These are phyloP conservation scores for Antechinus stuartii DNA, from an alignment of 2,113 vertebrate species.

Conservation along the genomic window DNA sequence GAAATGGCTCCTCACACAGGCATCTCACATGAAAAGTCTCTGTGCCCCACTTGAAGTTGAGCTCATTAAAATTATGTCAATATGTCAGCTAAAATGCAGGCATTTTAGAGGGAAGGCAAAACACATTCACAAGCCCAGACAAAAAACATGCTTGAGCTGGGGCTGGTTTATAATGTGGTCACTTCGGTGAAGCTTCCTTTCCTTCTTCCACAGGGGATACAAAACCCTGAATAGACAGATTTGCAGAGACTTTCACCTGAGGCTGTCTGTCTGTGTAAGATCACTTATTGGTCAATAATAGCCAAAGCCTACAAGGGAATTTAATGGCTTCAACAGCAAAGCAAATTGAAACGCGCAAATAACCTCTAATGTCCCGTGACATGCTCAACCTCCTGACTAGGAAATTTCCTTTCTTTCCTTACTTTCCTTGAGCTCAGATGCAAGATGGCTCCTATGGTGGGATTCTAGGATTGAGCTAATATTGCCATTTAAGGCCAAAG, in stretches of 20 bases:
- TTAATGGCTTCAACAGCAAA: constrained; percentile 52
- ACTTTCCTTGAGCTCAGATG: constrained; percentile 29
- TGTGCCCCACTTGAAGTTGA: neutral
- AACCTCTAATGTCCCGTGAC: constrained; percentile 63
- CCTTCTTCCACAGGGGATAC: neutral
- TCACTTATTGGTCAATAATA: constrained; percentile 46
- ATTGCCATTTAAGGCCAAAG: neutral
- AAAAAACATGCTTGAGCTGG: neutral
- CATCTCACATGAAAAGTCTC: neutral
- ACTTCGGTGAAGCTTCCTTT: neutral
- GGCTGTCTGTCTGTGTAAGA: neutral
- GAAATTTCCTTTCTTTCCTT: constrained; percentile 5
- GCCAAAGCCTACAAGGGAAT: constrained; percentile 22
- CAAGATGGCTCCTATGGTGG: constrained; percentile 7
- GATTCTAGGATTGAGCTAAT: neutral
- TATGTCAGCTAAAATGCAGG: neutral
- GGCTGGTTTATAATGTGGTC: neutral
- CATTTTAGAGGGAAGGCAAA: neutral
- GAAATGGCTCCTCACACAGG: neutral
- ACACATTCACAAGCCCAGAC: neutral
- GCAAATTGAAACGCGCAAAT: constrained; percentile 52
- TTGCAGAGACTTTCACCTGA: neutral
- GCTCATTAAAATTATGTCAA: neutral
- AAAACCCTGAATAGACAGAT: neutral
- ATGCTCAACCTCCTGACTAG: constrained; percentile 28